Conservation (phyloP, 2,797 vertebrate species). For the Lophura swinhoii region DNA sequence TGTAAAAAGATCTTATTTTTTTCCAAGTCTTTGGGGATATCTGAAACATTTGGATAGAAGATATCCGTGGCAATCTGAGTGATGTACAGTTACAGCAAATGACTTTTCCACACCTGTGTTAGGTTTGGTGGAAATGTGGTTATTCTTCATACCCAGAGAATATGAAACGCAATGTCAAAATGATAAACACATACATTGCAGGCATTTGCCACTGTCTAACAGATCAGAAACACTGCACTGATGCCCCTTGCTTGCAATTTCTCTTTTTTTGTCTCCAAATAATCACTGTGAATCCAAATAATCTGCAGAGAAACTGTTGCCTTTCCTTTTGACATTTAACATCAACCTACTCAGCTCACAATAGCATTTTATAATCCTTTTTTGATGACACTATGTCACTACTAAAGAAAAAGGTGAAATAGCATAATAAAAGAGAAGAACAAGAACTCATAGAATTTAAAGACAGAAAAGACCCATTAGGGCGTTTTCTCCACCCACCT, state of each 20-base stretch:
- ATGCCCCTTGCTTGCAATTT: neutral
- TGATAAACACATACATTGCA: constrained; percentile 8
- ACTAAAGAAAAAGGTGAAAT: constrained; percentile 72
- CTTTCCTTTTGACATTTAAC: constrained; percentile 76
- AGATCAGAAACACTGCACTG: constrained; percentile 7
- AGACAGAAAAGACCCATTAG: constrained; percentile 52
- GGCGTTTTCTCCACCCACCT: constrained; percentile 45
- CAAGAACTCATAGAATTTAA: constrained; percentile 46
- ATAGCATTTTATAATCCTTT: constrained; percentile 57
- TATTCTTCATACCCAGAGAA: constrained; percentile 32
- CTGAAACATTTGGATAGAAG: neutral
- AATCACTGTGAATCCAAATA: constrained; percentile 36
- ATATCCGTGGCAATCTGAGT: constrained; percentile 29
- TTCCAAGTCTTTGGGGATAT: neutral
- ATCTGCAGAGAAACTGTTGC: constrained; percentile 54
- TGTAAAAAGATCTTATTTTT: constrained; percentile 30
- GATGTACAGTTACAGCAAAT: neutral
- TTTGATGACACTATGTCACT: constrained; percentile 60
- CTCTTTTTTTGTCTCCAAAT: constrained; percentile 25
- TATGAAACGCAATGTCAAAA: constrained; percentile 39
- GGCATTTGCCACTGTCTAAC: constrained; percentile 23
- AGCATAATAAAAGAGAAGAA: constrained; percentile 59
- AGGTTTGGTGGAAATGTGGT: constrained; percentile 29
- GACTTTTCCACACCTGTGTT: constrained; percentile 30
- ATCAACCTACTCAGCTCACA: constrained; percentile 54